Base-by-base conservation (phyloP, 2,888 invertebrate species). In the Dinocampus coccinellae region DNA sequence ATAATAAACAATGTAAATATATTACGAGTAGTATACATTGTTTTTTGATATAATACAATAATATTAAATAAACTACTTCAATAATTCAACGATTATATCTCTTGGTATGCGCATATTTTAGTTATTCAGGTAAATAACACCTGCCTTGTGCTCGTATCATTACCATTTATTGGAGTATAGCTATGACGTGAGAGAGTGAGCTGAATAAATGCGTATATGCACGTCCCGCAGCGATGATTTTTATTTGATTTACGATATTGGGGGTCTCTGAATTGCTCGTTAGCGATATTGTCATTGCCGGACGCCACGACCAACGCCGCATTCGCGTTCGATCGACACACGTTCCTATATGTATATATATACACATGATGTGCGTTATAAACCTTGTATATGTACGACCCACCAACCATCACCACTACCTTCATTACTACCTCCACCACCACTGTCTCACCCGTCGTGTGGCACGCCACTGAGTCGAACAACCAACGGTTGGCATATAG, bases 221-320 rank as follows among this genome's bases (percentile, higher is more conserved):
- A 57, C n/a, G 58, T 58, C 29, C 58, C 29, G 47, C 47, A 47
- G 73, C 72, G 73, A 72, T 76, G 77, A 76, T 77, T 76, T 77
- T 76, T 74, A 77, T 76, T 75, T 77, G 77, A 76, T 77, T 76
- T 75, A 77, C 76, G 75, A 77, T 75, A 77, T 76, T 73, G 72
- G 69, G 64, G 39, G 70, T 77, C 77, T 76, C 75, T 26, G 81
- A 83, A 83, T 83, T 80, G 81, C 82, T 83, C 82, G 83, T 83
- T 83, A 83, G 81, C 80, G 80, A 81, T 81, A 83, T 83, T 83
- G 82, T 83, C 82, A 80, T 81, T 80, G 80, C 75, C 73, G 74
- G 75, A 75, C 80, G 79, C 79, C 76, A 47, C 47, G n/a, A 47
- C 47, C 16, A 47, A 47, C 47, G 47, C 47, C 6, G 47, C 47